A percentile compares a stretch with the other conserved stretches of the same genome.
These are phyloP conservation scores for Scortum barcoo DNA, from an alignment of 2,113 vertebrate species.

Conservation along the genomic window DNA sequence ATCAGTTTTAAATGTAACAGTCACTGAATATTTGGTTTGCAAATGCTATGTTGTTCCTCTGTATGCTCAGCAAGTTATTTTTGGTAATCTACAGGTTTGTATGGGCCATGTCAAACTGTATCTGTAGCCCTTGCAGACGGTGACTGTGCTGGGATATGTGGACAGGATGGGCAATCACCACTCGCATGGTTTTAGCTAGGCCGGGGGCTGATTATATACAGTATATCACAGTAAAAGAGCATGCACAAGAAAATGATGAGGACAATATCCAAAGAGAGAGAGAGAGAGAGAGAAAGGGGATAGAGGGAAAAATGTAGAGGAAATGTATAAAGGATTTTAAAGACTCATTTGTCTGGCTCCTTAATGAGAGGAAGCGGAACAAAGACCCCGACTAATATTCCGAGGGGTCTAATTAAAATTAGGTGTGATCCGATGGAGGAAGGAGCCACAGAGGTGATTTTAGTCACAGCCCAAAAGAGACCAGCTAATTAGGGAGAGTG, in stretches of 20 bases:
- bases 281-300: neutral
- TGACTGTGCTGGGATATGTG: conserved; percentile 48
- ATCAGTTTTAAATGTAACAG: too few relatives aligned
- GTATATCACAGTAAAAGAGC: conserved; percentile 64
- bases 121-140: neutral
- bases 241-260: conserved; percentile 53
- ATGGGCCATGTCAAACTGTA: conserved; percentile 27
- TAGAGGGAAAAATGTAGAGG: conserved; percentile 55
- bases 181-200: conserved; percentile 39
- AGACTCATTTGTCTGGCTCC: conserved; percentile 87
- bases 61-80: neutral
- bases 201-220: conserved; percentile 59
- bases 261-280: conserved; percentile 52
- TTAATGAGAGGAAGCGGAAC: conserved; percentile 92
- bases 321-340: conserved; percentile 83
- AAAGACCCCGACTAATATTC: conserved; percentile 90
- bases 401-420: conserved; percentile 95
- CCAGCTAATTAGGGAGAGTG: conserved; percentile 95
- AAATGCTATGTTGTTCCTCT: neutral
- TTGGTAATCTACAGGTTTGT: conserved; percentile 11
- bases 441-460: conserved; percentile 91
- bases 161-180: conserved; percentile 50
- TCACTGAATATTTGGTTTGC: neutral
- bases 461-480: conserved; percentile 88
- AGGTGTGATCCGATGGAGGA: conserved; percentile 87